Evolutionary conservation across 2,797 vertebrate genomes (phyloP).

Genomic region (Melanogrammus aeglefinus): DNA sequence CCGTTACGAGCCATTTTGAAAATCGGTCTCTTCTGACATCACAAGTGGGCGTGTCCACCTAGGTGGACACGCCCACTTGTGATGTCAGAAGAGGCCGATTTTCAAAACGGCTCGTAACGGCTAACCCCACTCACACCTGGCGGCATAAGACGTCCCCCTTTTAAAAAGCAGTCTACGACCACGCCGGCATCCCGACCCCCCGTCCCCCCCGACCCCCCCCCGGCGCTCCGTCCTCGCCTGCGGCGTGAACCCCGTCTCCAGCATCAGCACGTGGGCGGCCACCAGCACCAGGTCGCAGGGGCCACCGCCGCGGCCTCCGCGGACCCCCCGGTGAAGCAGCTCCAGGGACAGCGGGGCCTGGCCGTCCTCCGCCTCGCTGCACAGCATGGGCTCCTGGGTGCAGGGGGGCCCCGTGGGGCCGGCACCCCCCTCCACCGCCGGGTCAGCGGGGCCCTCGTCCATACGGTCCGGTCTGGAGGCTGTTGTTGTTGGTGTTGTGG

Average conservation of each 20-base stretch:
- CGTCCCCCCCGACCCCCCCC: no score
- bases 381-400: conserved; percentile 86
- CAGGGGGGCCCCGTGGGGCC: conserved; percentile 21
- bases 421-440: not conserved
- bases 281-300: conserved; percentile 82
- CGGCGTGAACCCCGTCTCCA: conserved; percentile 86
- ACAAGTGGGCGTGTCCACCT: no score
- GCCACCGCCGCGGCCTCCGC: conserved; percentile 54
- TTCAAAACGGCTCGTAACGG: no score
- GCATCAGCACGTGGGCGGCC: conserved; percentile 83
- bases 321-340: conserved; percentile 78
- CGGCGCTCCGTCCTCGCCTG: conserved; percentile 71
- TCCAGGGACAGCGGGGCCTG: conserved; percentile 86
- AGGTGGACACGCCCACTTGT: no score
- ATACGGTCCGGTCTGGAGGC: not conserved
- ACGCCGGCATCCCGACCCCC: not conserved
- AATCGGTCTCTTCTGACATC: no score
- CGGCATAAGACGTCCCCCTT: no score
- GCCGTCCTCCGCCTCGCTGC: conserved; percentile 82
- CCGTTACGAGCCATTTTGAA: no score
- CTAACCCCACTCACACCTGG: no score
- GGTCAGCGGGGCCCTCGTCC: not conserved
- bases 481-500: not conserved
- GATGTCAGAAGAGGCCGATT: no score
- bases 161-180: not conserved